These are phyloP conservation scores for Myzus persicae DNA, from an alignment of 1,140 invertebrate species.

Conservation along the genomic window DNA sequence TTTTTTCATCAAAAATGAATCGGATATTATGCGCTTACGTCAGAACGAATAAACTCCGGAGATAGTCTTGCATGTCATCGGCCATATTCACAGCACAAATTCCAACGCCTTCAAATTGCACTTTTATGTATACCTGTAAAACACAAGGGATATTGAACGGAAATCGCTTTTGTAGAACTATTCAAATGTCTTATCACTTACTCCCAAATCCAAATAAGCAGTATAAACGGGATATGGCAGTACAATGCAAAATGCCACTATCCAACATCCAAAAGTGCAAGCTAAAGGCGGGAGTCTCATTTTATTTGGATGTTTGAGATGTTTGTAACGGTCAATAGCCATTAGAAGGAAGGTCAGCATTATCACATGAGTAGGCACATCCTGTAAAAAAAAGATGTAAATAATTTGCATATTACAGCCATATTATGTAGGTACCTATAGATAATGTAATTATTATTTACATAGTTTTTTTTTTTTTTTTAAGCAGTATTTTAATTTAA, in stretches of 20 bases:
- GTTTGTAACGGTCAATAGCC: constrained; percentile 73
- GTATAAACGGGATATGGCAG: constrained; percentile 76
- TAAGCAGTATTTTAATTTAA: neutral
- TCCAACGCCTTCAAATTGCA: constrained; percentile 68
- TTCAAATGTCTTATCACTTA: constrained; percentile 53
- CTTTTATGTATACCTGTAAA: constrained; percentile 66
- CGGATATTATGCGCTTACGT: constrained; percentile 68
- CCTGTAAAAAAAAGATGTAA: constrained; percentile 65
- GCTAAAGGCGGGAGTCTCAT: constrained; percentile 72
- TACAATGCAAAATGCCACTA: constrained; percentile 74
- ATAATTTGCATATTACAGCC: neutral
- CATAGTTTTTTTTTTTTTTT: neutral
- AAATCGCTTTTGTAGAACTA: neutral
- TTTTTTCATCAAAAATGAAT: neutral
- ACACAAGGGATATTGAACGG: constrained; percentile 53
- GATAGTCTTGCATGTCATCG: constrained; percentile 73
- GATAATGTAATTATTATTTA: neutral
- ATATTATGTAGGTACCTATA: neutral
- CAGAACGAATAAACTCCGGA: constrained; percentile 70
- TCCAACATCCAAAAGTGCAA: constrained; percentile 75
- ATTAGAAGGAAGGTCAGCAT: constrained; percentile 77
- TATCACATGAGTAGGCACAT: constrained; percentile 74
- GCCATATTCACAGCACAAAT: constrained; percentile 70
- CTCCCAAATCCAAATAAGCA: constrained; percentile 59
- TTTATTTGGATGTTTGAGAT: constrained; percentile 72